These are phyloP conservation scores for Lithophane ornitopus DNA, from an alignment of 2,888 invertebrate species.

Conservation along the genomic window DNA sequence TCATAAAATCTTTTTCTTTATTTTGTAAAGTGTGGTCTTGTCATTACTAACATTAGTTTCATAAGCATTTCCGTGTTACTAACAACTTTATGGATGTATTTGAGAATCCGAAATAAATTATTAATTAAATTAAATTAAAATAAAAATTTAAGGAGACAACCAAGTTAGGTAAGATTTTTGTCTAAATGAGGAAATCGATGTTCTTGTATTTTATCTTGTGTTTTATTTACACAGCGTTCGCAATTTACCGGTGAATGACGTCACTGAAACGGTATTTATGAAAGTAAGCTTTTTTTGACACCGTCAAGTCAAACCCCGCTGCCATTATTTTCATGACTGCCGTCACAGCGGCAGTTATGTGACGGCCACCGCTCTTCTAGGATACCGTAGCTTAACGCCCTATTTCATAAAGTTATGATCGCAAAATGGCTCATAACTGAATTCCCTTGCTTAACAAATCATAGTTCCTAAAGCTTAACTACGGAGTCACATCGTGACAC, in stretches of 20 bases:
- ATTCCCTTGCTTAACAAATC: constrained; percentile 21
- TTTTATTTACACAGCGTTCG: neutral
- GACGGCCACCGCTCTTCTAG: neutral
- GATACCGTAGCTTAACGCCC: neutral
- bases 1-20: too few species aligned
- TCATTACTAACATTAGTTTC: too few species aligned
- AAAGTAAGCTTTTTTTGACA: neutral
- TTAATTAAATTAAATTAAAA: too few species aligned
- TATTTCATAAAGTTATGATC: neutral
- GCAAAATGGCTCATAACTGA: constrained; percentile 9
- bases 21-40: too few species aligned
- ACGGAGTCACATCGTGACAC: constrained; percentile 24
- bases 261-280: neutral
- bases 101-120: too few species aligned
- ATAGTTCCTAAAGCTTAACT: constrained; percentile 20
- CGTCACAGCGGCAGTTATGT: neutral
- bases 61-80: too few species aligned
- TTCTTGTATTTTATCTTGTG: neutral
- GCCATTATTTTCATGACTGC: neutral
- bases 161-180: neutral
- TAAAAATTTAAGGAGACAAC: neutral
- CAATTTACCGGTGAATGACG: neutral
- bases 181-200: neutral
- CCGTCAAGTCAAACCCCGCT: neutral
- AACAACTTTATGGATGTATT: too few species aligned